Evolutionary conservation across 1,140 invertebrate species (phyloP), one percentile per base, ranked within the genome.

Genomic region (Phymastichus coffea): DNA sequence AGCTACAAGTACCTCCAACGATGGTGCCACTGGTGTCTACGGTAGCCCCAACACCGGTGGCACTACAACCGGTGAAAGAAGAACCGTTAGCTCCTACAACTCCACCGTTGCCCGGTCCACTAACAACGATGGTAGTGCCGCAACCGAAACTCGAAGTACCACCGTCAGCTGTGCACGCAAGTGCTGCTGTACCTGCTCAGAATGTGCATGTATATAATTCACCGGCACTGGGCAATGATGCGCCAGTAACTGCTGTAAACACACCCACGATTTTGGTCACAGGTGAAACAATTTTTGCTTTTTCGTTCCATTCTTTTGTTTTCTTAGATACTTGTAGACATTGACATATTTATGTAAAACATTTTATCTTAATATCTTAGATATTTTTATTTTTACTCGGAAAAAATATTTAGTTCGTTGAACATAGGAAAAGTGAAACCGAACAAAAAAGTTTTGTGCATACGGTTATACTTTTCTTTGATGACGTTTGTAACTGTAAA

Each of bases 141-240:
- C 57, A 59, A 10, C 47, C 30, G 4, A 46, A 46, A 3, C 37
- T 8, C 14, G 57, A 59, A 9, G 14, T 26, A 2, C 10, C 46
- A 10, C 20, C 40, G 12, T n/a, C n/a, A 33, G 14, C 14, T 14
- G 6, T 6, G 14, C 6, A 33, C 14, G 14, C 30, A 33, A 49
- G 37, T 2, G n/a, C 25, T 48, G 6, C 54, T 44, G 22, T 64
- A 58, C 17, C 54, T 51, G 20, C 68, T 64, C 4, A 64, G 22
- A 63, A 63, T 2, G 63, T 63, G 9, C 67, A 73, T 49, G 68
- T 72, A 58, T 70, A 76, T 61, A 70, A 73, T 56, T 72, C 74
- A n/a, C 66, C 74, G 23, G 66, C 44, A 12, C 9, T 52, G 40
- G 54, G 60, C 33, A 64, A 66, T 19, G 63, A 62, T 15, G 65